Evolutionary conservation across 2,113 vertebrate genomes (phyloP), one percentile per base, ranked within the genome.

Genomic region (Maccullochella peelii): DNA sequence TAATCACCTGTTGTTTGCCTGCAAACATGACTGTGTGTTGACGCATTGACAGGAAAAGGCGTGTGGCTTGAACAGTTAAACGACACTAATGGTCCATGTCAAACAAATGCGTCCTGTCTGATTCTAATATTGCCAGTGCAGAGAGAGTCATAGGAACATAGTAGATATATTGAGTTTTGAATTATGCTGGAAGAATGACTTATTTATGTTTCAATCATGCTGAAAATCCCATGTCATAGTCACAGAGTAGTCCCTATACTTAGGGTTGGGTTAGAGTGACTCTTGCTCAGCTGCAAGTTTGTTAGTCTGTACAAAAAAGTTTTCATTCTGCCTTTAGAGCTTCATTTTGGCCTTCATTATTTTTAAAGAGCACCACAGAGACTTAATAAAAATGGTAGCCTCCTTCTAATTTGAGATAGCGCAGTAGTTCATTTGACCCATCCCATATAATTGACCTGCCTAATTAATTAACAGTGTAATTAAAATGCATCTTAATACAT

Each of bases 401-500:
- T 77, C 21, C 38, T 49, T 6, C 27, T 87, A 76, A 83, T 85
- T 86, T 76, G 67, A 74, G 55, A 82, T 73, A 81, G 30, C 67
- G n/a, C n/a, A 2, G 21, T 57, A 2, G 21, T 57, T 69, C 42
- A 30, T 74, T 89, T 83, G 88, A 91, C 81, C 86, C 66, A 33
- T 73, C 54, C 67, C 12, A 38, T 52, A 66, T 59, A 75, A 70
- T 18, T 83, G 78, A 80, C 82, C 77, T 40, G 42, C 23, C 36
- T 25, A 27, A 55, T 87, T 91, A 91, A 91, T 91, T 92, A 91
- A 90, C 86, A 83, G 76, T 75, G 59, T 80, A 80, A 89, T 93
- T 89, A 89, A 91, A 79, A 38, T 76, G 55, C 79, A 82, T 80
- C 49, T 69, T 75, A 61, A 49, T 65, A 33, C 70, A 76, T 63